A percentile compares a stretch with the other conserved stretches of the same genome.
phyloP scores from a whole-genome alignment of 2,888 invertebrate species.

The Dermolepida albohirtum region DNA sequence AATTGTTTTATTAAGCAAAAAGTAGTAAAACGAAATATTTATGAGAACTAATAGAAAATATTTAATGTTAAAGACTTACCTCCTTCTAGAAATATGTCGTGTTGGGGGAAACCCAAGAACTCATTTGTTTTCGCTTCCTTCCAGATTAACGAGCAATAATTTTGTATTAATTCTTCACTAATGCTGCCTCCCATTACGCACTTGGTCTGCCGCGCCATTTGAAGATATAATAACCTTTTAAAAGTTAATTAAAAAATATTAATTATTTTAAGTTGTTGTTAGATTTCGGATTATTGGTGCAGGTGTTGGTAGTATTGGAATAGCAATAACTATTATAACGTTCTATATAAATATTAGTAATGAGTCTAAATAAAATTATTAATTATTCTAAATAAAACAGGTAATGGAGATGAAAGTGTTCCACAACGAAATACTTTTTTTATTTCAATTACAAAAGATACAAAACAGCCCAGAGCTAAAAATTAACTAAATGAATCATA shows the following conservation, averaged over 20 bases:
- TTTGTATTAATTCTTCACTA: conserved; percentile 41
- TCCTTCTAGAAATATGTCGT: conserved; percentile 58
- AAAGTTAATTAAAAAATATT: conserved; percentile 2
- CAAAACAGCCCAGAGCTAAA: too few species aligned
- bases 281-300: too few species aligned
- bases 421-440: too few species aligned
- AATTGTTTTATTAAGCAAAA: too few species aligned
- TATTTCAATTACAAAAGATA: too few species aligned
- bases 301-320: too few species aligned
- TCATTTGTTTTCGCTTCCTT: conserved; percentile 56
- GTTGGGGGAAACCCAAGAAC: conserved; percentile 53
- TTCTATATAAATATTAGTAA: not conserved
- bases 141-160: conserved; percentile 54
- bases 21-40: too few species aligned
- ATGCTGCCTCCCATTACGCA: conserved; percentile 24
- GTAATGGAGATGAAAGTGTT: too few species aligned
- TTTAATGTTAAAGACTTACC: conserved; percentile 45
- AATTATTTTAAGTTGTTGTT: not conserved
- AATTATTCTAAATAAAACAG: too few species aligned
- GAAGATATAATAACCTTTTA: conserved; percentile 53
- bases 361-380: not conserved
- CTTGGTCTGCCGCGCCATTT: conserved; percentile 48
- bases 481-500: too few species aligned
- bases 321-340: too few species aligned
- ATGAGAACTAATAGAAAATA: not conserved